Evolutionary conservation across 2,797 vertebrate species (phyloP), one percentile per base, ranked within the genome.

Genomic region (Brachyalestes nurse): DNA sequence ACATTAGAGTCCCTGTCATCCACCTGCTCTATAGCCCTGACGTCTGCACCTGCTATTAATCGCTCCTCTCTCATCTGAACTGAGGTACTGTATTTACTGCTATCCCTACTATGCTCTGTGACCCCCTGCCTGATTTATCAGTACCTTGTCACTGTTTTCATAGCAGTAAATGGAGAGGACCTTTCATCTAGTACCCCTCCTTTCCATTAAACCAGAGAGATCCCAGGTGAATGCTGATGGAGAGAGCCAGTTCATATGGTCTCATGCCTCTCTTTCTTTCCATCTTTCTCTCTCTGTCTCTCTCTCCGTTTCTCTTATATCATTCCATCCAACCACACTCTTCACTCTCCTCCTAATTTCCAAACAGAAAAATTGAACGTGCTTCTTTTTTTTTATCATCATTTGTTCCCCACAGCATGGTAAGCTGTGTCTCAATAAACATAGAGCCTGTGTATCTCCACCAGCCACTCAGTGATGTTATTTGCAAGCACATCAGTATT

Each of bases 331-430:
- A 82, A 79, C 75, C 82, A 51, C 84, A 77, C 79, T 79, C 69
- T 66, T 72, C 70, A 67, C 67, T 77, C 79, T 75, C 47, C 61
- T 79, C 69, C 73, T 86, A 77, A 82, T 87, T 84, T 87, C 76
- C 78, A 84, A 81, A 82, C 79, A 85, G 75, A 72, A 83, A 82
- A 84, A 88, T 78, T 88, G 80, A 89, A 86, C 80, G 80, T 84
- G 82, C 82, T 86, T 86, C 74, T 80, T 77, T 84, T 83, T 85
- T 85, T 83, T 83, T 79, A 84, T 80, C 84, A 80, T 81, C 72
- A 66, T 85, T 88, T 84, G 83, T 84, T 86, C 62, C 38, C 60
- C 72, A 74, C 74, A 60, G 57, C 79, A 73, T 28, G 71, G 78
- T 65, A 71, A 61, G 79, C 61, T 71, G 60, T 62, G 45, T 47